Evolutionary conservation across 2,113 vertebrate genomes (phyloP).

Genomic region (Furnarius figulus): DNA sequence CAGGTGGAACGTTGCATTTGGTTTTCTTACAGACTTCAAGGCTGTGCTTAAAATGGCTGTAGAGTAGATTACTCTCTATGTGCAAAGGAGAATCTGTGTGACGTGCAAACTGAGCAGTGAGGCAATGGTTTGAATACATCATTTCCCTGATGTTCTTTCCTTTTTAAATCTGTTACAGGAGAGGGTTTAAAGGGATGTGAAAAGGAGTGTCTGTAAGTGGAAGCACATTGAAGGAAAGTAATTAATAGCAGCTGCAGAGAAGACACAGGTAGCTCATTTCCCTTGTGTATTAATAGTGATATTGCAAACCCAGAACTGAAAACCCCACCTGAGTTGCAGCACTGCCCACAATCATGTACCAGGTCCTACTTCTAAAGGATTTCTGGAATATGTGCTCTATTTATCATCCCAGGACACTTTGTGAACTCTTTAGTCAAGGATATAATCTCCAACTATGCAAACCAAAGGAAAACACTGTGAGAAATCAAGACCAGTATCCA

Average conservation of each 20-base stretch:
- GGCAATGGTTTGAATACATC: accelerated
- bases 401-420: background rate
- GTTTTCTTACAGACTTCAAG: background rate
- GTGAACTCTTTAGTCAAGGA: background rate
- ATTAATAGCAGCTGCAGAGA: background rate
- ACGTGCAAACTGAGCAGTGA: background rate
- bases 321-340: background rate
- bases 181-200: background rate
- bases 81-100: background rate
- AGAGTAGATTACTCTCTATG: background rate
- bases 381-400: background rate
- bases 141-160: background rate
- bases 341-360: background rate
- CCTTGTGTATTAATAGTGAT: background rate
- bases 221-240: background rate
- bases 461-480: background rate
- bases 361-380: background rate
- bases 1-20: background rate
- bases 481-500: background rate
- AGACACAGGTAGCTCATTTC: background rate
- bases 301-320: background rate
- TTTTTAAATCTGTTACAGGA: background rate
- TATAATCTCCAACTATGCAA: background rate
- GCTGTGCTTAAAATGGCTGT: background rate
- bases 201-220: background rate